These are phyloP conservation scores for Drosophila barbarae DNA, from an alignment of 2,888 invertebrate species.

Conservation along the genomic window DNA sequence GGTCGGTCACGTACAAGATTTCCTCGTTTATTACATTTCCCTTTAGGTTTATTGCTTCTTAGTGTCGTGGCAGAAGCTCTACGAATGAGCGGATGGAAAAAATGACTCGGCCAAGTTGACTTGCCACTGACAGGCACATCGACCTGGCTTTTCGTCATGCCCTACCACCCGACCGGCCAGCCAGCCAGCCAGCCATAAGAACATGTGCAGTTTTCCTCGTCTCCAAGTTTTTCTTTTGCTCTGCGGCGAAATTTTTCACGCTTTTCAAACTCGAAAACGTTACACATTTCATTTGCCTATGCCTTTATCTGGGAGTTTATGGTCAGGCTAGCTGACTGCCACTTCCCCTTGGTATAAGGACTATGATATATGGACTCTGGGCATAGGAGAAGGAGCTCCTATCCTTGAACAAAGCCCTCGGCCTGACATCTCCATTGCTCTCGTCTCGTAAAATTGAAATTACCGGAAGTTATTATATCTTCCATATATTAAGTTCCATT, in stretches of 20 bases:
- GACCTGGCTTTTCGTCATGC: slow-evolving; percentile 67
- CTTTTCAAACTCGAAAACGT: slow-evolving; percentile 69
- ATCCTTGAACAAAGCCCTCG: slow-evolving; percentile 57
- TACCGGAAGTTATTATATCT: slow-evolving; percentile 79
- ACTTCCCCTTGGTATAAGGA: background rate
- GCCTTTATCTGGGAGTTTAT: slow-evolving; percentile 46
- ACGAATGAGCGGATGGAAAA: slow-evolving; percentile 45
- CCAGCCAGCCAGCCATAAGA: slow-evolving; percentile 3
- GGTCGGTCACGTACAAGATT: slow-evolving; percentile 79
- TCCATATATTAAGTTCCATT: slow-evolving; percentile 75
- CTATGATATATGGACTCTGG: slow-evolving; percentile 58
- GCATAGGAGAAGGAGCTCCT: slow-evolving; percentile 21
- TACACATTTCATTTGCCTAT: slow-evolving; percentile 72
- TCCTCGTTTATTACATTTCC: slow-evolving; percentile 79
- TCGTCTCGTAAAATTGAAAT: slow-evolving; percentile 70
- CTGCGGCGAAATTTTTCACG: slow-evolving; percentile 68
- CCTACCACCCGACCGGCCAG: background rate
- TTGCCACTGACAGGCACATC: slow-evolving; percentile 71
- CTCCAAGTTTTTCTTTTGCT: slow-evolving; percentile 15
- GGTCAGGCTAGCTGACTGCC: slow-evolving; percentile 42
- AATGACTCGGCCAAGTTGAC: slow-evolving; percentile 65
- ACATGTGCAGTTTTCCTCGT: slow-evolving; percentile 64
- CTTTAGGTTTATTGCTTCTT: slow-evolving; percentile 78
- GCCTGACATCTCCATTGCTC: slow-evolving; percentile 50
- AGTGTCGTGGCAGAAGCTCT: slow-evolving; percentile 65